A percentile compares a stretch with the other conserved stretches of the same genome.
Evolutionary conservation across 2,113 vertebrate genomes (phyloP).

Genomic region (Tursiops truncatus): DNA sequence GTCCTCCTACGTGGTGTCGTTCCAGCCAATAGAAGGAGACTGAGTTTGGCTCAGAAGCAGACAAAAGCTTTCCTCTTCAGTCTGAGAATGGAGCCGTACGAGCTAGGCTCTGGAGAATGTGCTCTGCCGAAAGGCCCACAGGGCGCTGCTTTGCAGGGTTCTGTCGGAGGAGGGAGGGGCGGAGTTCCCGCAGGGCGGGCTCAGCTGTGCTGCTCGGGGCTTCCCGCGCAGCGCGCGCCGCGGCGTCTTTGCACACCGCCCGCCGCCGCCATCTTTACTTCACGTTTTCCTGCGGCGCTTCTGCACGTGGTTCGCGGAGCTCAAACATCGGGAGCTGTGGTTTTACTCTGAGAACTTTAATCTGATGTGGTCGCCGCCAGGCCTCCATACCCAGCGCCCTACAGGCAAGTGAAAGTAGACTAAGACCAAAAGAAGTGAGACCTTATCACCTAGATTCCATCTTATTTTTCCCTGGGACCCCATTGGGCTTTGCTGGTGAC

Average conservation of each 20-base stretch:
- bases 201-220: not conserved
- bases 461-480: too few relatives aligned
- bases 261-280: not conserved
- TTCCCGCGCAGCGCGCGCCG: too few relatives aligned
- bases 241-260: too few relatives aligned
- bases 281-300: not conserved
- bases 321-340: accelerated
- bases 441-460: not conserved
- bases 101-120: not conserved
- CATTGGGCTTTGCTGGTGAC: not conserved
- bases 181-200: not conserved
- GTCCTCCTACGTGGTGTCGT: not conserved
- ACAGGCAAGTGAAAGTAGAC: not conserved
- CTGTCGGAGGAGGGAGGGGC: accelerated
- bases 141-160: not conserved
- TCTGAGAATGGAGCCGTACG: not conserved
- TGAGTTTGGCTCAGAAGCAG: not conserved
- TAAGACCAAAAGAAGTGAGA: not conserved
- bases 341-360: not conserved
- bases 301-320: accelerated
- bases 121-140: not conserved
- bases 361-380: too few relatives aligned
- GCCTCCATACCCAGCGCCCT: not conserved
- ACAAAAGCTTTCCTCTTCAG: not conserved
- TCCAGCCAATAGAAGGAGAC: not conserved